These are phyloP conservation scores for Scomberomorus guttatus DNA, from an alignment of 2,797 vertebrate genomes.

Conservation along the genomic window DNA sequence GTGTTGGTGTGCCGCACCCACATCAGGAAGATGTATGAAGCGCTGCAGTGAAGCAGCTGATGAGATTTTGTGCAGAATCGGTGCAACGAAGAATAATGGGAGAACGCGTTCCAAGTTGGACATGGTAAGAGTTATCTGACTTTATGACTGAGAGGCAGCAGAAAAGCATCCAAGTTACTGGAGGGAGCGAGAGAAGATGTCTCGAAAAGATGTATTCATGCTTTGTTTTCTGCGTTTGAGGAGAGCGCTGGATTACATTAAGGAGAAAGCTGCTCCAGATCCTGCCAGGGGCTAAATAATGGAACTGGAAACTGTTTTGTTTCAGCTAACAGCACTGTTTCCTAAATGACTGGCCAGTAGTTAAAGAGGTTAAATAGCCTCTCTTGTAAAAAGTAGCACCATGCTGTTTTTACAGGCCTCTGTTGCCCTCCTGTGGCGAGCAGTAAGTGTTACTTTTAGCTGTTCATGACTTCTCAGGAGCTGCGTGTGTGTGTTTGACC, in stretches of 20 bases:
- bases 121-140: slow-evolving; percentile 12
- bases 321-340: slow-evolving; percentile 66
- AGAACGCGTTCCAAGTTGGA: slow-evolving; percentile 52
- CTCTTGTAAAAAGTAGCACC: slow-evolving; percentile 60
- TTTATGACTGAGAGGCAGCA: slow-evolving; percentile 18
- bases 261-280: slow-evolving; percentile 55
- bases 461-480: slow-evolving; percentile 27
- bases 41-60: slow-evolving; percentile 23
- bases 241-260: slow-evolving; percentile 68
- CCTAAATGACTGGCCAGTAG: slow-evolving; percentile 73
- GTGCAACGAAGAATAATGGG: slow-evolving; percentile 50
- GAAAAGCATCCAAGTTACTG: slow-evolving; percentile 43
- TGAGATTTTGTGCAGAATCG: slow-evolving; percentile 37
- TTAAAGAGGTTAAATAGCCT: slow-evolving; percentile 75
- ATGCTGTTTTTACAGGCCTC: slow-evolving; percentile 66
- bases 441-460: slow-evolving; percentile 45
- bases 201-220: slow-evolving; percentile 67
- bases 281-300: slow-evolving; percentile 61
- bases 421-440: slow-evolving; percentile 80
- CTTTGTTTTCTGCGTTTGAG: slow-evolving; percentile 59
- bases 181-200: slow-evolving; percentile 45
- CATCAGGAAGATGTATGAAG: slow-evolving; percentile 35
- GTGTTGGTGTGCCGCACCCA: slow-evolving; percentile 20
- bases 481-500: slow-evolving; percentile 49
- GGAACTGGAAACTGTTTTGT: slow-evolving; percentile 68